Evolutionary conservation across 2,888 invertebrate species (phyloP), one percentile per base, ranked within the genome.

Genomic region (Macrosoma leucophasiata): DNA sequence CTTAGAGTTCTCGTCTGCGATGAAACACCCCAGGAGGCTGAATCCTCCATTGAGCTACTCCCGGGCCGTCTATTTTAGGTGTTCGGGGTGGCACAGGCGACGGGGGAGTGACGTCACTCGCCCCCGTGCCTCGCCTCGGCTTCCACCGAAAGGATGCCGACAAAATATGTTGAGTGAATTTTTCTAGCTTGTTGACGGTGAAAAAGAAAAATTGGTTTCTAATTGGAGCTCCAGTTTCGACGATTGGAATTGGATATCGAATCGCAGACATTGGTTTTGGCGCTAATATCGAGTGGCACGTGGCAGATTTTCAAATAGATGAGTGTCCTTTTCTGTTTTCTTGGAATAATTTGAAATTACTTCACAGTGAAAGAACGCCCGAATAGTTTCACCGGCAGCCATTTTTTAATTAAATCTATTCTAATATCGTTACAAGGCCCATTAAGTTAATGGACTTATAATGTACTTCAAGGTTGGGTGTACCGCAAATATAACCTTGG

Each of bases 41-140:
- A 39, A 37, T 46, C 45, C 64, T 71, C 57, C 79, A 81, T 82
- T 81, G 77, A 79, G 71, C 74, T 60, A 50, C 51, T 60, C 76
- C 78, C 74, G 77, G 77, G 77, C 67, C 53, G 48, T 73, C 81
- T 82, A 81, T 81, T 82, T 73, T 79, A 78, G 77, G 72, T n/a
- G 71, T 59, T 38, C 43, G 46, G 65, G 66, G 69, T 50, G 58
- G 53, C 41, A 38, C 39, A 38, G 50, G 43, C 46, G 41, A 48
- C 53, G 49, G 49, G 45, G 38, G 48, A 30, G 42, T 57, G 69
- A 75, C 78, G 75, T 67, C 65, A 67, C 62, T 41, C 56, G 48
- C 50, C 50, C 52, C 52, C 53, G 52, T 48, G 44, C 40, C 58
- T 47, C 47, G 40, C n/a, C n/a, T n/a, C n/a, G n/a, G n/a, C n/a